Base-by-base conservation (phyloP, 2,888 invertebrate genomes). In the Euplagia quadripunctaria region DNA sequence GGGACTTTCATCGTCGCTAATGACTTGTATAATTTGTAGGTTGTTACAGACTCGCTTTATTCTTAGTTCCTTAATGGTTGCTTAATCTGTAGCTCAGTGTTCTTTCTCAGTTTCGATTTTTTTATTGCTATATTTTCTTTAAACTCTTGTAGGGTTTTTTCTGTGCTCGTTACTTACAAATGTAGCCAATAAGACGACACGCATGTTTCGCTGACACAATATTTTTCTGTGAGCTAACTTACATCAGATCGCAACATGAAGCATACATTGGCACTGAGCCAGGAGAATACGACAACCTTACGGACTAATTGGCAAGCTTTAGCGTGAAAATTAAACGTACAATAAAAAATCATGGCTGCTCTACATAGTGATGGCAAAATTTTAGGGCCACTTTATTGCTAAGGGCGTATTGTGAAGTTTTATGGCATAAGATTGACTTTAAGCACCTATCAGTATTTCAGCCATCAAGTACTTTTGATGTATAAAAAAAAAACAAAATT, bases 241-340 rank as follows among this genome's bases (percentile, higher is more conserved):
- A 73, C 69, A 71, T 55, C 49, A 63, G 65, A 80, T 78, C 74
- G 76, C 69, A 71, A 43, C 52, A 72, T 78, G 71, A 78, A 77
- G 70, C 68, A 64, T 78, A 74, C 58, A 63, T 64, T 89, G 89
- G 89, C 89, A 49, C 58, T 70, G 65, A 58, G 88, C 90, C 90
- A 88, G 77, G 71, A 77, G 64, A 82, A 82, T 70, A 79, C 81
- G 75, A 74, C 64, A 83, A 79, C 81, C 78, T 83, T 72, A 79
- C 75, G 75, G 79, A 87, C 85, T 89, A 89, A 90, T 89, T 90
- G 86, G 86, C 82, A 81, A 79, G 83, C 83, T 87, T 86, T 85
- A 87, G 86, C 81, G 81, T 77, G 77, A 83, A 85, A 85, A 85
- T 87, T 86, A 85, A 88, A 84, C 78, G 82, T 79, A 73, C 79